A percentile compares a stretch with the other conserved stretches of the same genome.
Conservation (phyloP, 2,888 invertebrate genomes). For the Sphaeridia pumilis region DNA sequence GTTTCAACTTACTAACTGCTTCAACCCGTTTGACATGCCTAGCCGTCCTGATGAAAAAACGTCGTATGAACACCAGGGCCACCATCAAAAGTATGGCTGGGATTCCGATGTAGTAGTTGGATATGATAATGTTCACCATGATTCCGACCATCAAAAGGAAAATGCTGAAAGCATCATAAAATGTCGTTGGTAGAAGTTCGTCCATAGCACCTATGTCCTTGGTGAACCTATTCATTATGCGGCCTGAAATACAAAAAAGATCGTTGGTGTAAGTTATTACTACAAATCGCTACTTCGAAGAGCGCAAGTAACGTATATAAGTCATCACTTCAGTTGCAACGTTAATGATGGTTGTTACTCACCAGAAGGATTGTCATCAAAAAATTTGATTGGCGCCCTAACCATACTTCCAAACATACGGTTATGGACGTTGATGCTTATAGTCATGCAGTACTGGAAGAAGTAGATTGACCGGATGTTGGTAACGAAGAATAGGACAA, state of each 20-base stretch:
- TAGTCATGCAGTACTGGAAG: slow-evolving; percentile 40
- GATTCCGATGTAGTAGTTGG: slow-evolving; percentile 40
- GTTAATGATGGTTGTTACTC: too few relatives aligned
- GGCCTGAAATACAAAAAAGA: too few relatives aligned
- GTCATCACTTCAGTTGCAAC: too few relatives aligned
- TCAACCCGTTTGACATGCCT: slow-evolving; percentile 45
- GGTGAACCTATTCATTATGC: slow-evolving; percentile 70
- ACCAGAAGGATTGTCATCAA: slow-evolving; percentile 34
- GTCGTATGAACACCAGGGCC: slow-evolving; percentile 41
- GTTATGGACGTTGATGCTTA: slow-evolving; percentile 43
- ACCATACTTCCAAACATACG: slow-evolving; percentile 44
- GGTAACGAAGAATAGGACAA: background rate
- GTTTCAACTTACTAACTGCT: slow-evolving; percentile 40
- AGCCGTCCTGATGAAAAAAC: slow-evolving; percentile 43
- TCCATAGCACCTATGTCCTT: slow-evolving; percentile 72
- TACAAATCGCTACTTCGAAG: too few relatives aligned
- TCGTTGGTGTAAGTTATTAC: too few relatives aligned
- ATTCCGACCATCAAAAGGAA: slow-evolving; percentile 41
- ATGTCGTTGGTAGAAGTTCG: slow-evolving; percentile 55
- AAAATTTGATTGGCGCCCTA: slow-evolving; percentile 39
- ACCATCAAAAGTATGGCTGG: slow-evolving; percentile 40
- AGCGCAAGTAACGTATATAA: too few relatives aligned
- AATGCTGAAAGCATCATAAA: slow-evolving; percentile 49
- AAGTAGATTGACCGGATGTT: slow-evolving; percentile 27
- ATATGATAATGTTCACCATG: slow-evolving; percentile 41